Evolutionary conservation across 2,797 vertebrate species (phyloP).

Genomic region (Pteropus rufus): DNA sequence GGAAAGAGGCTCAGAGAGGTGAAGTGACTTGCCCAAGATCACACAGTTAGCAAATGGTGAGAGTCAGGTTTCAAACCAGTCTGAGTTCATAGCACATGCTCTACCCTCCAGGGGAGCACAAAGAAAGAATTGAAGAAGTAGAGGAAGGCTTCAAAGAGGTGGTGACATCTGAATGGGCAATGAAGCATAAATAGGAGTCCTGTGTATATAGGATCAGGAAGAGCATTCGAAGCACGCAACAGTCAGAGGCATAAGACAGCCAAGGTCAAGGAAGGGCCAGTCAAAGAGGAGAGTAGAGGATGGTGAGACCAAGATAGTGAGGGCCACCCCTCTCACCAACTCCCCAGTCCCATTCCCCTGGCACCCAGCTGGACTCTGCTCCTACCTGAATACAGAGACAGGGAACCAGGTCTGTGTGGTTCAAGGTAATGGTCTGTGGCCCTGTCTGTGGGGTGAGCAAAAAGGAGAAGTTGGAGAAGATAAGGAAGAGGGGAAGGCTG

Average conservation of each 20-base stretch:
- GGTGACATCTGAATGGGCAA: background rate
- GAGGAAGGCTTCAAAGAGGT: background rate
- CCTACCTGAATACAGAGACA: slow-evolving; percentile 86
- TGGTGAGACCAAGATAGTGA: background rate
- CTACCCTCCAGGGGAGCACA: background rate
- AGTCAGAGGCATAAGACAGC: background rate
- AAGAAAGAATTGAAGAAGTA: background rate
- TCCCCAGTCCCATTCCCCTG: background rate
- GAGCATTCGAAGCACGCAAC: background rate
- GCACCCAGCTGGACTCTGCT: no score
- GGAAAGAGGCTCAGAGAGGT: background rate
- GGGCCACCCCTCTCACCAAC: background rate
- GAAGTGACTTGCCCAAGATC: background rate
- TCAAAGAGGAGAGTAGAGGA: background rate
- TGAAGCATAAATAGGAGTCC: background rate
- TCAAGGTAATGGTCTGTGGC: slow-evolving; percentile 77
- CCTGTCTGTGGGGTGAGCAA: slow-evolving; percentile 70
- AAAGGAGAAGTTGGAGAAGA: background rate
- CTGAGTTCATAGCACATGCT: background rate
- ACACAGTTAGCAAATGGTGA: background rate
- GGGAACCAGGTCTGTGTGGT: slow-evolving; percentile 74
- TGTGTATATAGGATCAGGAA: background rate
- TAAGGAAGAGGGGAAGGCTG: background rate
- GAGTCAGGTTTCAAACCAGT: background rate
- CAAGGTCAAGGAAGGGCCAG: background rate